Evolutionary conservation across 92 coral and sea anemone species (phyloP).

Genomic region (Virgularia gustaviana): DNA sequence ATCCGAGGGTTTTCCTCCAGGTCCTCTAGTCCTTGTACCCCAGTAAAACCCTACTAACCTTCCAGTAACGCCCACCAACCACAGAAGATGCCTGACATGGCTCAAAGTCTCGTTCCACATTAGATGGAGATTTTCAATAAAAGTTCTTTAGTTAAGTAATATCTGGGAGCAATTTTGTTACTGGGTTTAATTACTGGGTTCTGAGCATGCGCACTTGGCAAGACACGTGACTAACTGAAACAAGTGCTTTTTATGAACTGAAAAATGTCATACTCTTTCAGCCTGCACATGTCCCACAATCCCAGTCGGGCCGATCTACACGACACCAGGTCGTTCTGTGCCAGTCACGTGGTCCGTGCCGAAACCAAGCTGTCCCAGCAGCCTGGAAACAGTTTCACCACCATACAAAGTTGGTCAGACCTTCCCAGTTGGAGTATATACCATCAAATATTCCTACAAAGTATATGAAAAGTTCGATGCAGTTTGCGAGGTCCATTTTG

Average conservation of each 20-base stretch:
- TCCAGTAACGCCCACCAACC: no score
- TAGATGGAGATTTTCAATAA: no score
- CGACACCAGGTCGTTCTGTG: not conserved
- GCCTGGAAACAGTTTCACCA: not conserved
- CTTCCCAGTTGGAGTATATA: conserved; percentile 11
- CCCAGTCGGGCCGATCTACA: not conserved
- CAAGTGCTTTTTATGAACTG: not conserved
- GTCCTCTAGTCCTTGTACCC: no score
- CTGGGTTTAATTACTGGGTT: not conserved
- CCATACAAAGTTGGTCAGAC: not conserved
- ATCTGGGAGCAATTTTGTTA: not conserved
- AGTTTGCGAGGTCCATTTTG: conserved; percentile 7
- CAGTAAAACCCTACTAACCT: no score
- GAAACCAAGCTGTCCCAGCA: conserved; percentile 2
- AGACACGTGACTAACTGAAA: not conserved
- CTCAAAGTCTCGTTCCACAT: no score
- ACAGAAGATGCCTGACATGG: no score
- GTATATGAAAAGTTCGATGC: conserved; percentile 16
- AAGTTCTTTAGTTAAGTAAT: no score
- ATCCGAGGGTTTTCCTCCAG: no score
- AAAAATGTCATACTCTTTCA: no score
- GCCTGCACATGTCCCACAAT: conserved; percentile 9
- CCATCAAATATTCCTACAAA: conserved; percentile 4
- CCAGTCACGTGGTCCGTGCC: conserved; percentile 3
- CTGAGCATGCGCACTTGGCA: not conserved